phyloP scores from a whole-genome alignment of 2,797 vertebrate species.

The Rhinichthys osculus region DNA sequence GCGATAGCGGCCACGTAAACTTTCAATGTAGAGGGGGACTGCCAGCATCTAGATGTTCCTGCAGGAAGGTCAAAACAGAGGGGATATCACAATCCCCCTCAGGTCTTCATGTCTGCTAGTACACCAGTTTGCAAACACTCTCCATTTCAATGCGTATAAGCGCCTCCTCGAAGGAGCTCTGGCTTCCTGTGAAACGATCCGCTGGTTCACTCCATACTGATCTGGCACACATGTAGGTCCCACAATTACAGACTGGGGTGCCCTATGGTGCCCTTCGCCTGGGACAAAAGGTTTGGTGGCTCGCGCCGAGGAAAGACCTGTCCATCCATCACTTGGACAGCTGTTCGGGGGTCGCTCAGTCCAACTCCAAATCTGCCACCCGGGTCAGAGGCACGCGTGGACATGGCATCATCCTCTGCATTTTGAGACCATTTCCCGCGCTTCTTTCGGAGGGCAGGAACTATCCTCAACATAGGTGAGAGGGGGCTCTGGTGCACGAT shows the following conservation, averaged over 20 bases:
- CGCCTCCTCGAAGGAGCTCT: background rate
- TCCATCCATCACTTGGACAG: background rate
- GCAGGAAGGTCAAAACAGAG: background rate
- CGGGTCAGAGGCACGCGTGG: background rate
- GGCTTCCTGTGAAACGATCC: background rate
- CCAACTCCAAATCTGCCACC: background rate
- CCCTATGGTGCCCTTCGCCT: background rate
- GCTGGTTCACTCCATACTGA: background rate
- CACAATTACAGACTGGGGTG: background rate
- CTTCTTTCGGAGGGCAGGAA: background rate
- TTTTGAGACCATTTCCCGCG: fast-evolving
- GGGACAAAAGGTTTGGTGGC: background rate
- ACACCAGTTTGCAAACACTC: background rate
- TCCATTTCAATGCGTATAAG: background rate
- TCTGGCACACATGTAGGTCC: background rate
- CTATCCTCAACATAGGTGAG: background rate
- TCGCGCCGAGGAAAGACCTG: background rate
- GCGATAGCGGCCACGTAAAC: background rate
- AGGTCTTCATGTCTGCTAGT: background rate
- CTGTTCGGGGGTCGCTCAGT: background rate
- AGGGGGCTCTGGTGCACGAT: fast-evolving
- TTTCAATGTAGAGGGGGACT: background rate
- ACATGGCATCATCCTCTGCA: background rate
- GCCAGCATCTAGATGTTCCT: background rate
- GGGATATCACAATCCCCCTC: background rate